Conservation (phyloP, 2,113 vertebrate species). For the Ascaphus truei region DNA sequence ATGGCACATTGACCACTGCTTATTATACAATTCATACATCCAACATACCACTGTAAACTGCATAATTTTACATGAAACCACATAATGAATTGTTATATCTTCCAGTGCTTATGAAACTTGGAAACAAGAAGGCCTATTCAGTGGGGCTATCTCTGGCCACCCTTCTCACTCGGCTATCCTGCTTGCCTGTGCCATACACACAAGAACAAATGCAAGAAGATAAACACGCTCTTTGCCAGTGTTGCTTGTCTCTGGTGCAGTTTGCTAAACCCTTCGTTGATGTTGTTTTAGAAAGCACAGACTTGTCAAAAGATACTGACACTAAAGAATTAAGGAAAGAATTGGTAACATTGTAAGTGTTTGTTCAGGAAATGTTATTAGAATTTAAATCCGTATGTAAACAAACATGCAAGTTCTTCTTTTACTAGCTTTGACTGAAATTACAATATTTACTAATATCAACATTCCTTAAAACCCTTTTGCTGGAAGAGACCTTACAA, state of each 20-base stretch:
- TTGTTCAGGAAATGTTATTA: too few species aligned
- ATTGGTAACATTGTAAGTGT: slow-evolving; percentile 83
- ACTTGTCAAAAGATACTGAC: slow-evolving; percentile 45
- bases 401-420: too few species aligned
- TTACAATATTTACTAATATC: too few species aligned
- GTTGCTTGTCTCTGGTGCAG: slow-evolving; percentile 68
- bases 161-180: slow-evolving; percentile 75
- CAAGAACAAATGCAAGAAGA: slow-evolving; percentile 76
- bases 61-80: neutral
- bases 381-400: too few species aligned
- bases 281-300: slow-evolving; percentile 59
- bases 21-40: too few species aligned
- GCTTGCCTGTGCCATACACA: slow-evolving; percentile 86
- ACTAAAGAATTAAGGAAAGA: slow-evolving; percentile 71
- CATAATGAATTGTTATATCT: slow-evolving; percentile 21
- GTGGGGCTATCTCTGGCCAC: slow-evolving; percentile 74
- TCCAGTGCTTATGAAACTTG: slow-evolving; percentile 76
- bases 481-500: too few species aligned
- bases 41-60: too few species aligned
- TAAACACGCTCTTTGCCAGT: slow-evolving; percentile 69
- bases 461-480: too few species aligned
- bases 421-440: too few species aligned
- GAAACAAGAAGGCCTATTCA: slow-evolving; percentile 65
- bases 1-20: too few species aligned
- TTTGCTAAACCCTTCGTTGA: slow-evolving; percentile 78